phyloP scores from a whole-genome alignment of 2,888 invertebrate genomes.

The Agrotis segetum region DNA sequence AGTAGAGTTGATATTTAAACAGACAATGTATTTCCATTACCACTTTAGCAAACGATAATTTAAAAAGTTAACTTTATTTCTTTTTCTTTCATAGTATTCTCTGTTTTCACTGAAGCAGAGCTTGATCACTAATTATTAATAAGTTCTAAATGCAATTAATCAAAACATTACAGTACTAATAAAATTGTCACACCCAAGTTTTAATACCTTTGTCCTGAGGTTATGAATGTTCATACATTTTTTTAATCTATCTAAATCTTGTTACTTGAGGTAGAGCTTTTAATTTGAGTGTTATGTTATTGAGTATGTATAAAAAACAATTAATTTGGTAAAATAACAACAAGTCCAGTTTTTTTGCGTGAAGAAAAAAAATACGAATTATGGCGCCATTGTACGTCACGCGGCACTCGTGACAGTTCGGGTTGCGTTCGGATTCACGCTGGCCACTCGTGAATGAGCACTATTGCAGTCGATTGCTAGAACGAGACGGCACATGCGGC shows the following conservation, averaged over 20 bases:
- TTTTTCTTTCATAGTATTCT: too few species aligned
- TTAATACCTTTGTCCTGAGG: not conserved
- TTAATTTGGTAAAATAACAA: not conserved
- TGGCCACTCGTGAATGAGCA: slow-evolving; percentile 66
- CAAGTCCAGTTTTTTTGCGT: not conserved
- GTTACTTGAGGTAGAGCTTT: not conserved
- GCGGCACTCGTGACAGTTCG: slow-evolving; percentile 56
- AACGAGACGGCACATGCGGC: slow-evolving; percentile 69
- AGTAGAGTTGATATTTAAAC: too few species aligned
- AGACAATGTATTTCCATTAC: too few species aligned
- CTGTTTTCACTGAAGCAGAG: too few species aligned
- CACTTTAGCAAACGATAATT: too few species aligned
- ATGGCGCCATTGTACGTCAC: slow-evolving; percentile 66
- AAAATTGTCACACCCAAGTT: slow-evolving; percentile 5
- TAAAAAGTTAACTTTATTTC: too few species aligned
- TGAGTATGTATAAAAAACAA: not conserved
- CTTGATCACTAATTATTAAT: too few species aligned
- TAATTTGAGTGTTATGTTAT: not conserved
- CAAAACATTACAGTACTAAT: too few species aligned
- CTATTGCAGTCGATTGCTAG: slow-evolving; percentile 64
- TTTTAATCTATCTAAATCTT: not conserved
- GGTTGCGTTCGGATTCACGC: slow-evolving; percentile 55
- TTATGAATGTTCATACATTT: not conserved
- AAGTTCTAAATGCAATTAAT: not conserved
- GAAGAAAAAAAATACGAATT: slow-evolving; percentile 33